Percentiles rank a stretch among this genome's conserved stretches.
Conservation (phyloP, 2,888 invertebrate species). For the Ischnus inquisitorius region DNA sequence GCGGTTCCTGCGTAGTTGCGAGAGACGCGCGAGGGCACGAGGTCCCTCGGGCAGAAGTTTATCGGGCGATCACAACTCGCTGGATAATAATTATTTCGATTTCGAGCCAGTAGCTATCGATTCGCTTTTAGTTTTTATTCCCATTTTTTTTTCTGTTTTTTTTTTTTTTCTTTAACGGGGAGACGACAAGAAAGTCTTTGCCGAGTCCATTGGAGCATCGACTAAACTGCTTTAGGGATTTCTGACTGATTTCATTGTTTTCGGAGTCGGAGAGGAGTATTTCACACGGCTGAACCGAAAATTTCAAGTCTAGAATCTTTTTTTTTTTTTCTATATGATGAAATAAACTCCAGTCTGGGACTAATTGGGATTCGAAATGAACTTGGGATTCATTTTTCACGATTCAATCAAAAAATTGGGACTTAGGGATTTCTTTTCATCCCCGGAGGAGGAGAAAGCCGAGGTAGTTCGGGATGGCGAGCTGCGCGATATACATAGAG, state of each 20-base stretch:
- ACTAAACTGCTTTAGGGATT: conserved; percentile 36
- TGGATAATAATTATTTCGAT: conserved; percentile 60
- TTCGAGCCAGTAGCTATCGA: conserved; percentile 40
- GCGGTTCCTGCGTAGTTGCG: conserved; percentile 71
- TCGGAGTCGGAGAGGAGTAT: conserved; percentile 21
- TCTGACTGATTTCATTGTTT: conserved; percentile 49
- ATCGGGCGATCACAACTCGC: conserved; percentile 27
- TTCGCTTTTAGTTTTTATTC: conserved; percentile 26
- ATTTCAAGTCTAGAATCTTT: background rate
- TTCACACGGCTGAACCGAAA: conserved; percentile 17
- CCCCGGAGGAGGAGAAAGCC: background rate
- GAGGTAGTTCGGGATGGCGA: no score
- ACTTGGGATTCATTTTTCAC: no score
- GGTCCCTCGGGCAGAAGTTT: conserved; percentile 18
- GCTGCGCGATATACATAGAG: background rate
- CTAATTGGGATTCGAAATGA: no score
- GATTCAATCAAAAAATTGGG: no score
- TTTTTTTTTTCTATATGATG: conserved; percentile 23
- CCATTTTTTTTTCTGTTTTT: background rate
- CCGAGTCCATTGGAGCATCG: conserved; percentile 34
- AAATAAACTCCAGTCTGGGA: no score
- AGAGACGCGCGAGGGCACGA: conserved; percentile 68
- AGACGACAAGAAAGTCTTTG: conserved; percentile 10
- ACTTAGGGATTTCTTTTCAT: background rate
- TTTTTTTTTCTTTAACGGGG: conserved; percentile 17